phyloP scores from a whole-genome alignment of 35 echinoderm and acorn worm species.

The Hemicentrotus pulcherrimus region DNA sequence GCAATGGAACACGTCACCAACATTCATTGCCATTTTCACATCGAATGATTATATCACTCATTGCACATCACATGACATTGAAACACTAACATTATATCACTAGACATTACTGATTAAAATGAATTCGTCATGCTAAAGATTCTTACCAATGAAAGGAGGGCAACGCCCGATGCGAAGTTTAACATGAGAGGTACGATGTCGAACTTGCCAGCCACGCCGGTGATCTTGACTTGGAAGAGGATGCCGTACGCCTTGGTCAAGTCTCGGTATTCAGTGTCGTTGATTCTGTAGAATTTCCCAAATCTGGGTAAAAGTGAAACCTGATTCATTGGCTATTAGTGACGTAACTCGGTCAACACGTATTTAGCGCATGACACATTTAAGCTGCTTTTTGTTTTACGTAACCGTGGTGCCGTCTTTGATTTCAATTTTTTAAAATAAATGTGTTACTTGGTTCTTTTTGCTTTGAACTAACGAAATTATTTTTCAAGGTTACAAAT shows the following conservation, averaged over 20 bases:
- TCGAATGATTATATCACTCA: not conserved
- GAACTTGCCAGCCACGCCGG: constrained; percentile 93
- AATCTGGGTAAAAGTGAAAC: constrained; percentile 68
- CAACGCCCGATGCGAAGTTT: constrained; percentile 92
- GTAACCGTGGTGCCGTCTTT: not conserved
- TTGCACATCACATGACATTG: no score
- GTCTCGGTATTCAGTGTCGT: constrained; percentile 79
- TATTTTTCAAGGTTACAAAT: not conserved
- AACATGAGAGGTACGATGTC: constrained; percentile 90
- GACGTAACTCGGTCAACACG: constrained; percentile 47
- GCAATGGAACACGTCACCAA: not conserved
- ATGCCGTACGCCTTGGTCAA: constrained; percentile 97
- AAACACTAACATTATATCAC: no score
- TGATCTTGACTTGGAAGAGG: constrained; percentile 90
- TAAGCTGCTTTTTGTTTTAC: not conserved
- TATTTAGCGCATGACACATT: constrained; percentile 1
- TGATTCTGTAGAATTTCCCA: constrained; percentile 82
- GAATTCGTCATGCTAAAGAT: no score
- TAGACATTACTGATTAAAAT: no score
- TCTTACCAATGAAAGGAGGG: constrained; percentile 96
- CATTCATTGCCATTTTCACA: not conserved
- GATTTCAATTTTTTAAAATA: not conserved
- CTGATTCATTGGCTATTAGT: constrained; percentile 54
- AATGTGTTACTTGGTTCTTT: no score
- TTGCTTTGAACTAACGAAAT: not conserved